These are phyloP conservation scores for Cylas formicarius DNA, from an alignment of 1,140 invertebrate species.

Conservation along the genomic window DNA sequence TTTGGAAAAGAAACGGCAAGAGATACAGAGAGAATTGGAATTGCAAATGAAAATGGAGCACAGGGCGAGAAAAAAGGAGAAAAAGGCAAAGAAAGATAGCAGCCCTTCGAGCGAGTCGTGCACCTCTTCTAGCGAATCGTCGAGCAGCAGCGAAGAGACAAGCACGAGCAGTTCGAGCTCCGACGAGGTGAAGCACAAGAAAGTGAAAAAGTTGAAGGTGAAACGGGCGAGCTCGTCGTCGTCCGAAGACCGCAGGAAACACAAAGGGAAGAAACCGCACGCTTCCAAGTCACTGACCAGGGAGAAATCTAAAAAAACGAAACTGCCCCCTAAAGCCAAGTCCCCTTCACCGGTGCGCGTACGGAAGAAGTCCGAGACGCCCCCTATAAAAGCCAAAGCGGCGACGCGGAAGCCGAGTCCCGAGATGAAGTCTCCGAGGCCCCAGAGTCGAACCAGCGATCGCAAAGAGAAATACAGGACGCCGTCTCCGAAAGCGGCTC, in stretches of 20 bases:
- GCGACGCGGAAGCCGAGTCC: slow-evolving; percentile 35
- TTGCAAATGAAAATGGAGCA: slow-evolving; percentile 63
- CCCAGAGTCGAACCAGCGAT: slow-evolving; percentile 30
- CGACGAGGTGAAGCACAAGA: slow-evolving; percentile 44
- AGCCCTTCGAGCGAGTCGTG: slow-evolving; percentile 59
- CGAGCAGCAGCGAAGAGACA: slow-evolving; percentile 52
- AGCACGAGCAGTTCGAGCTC: slow-evolving; percentile 49
- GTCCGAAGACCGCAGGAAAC: slow-evolving; percentile 46
- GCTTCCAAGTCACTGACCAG: slow-evolving; percentile 33
- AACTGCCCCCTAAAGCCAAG: slow-evolving; percentile 24
- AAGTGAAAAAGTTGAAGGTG: slow-evolving; percentile 49
- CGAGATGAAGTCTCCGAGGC: slow-evolving; percentile 38
- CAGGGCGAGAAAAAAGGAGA: slow-evolving; percentile 39
- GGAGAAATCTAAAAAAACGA: slow-evolving; percentile 38
- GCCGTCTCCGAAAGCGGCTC: slow-evolving; percentile 36
- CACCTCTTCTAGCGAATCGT: slow-evolving; percentile 54
- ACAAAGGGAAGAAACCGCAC: slow-evolving; percentile 42
- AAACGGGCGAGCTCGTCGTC: slow-evolving; percentile 56
- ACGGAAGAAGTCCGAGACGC: slow-evolving; percentile 40
- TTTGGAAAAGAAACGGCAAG: slow-evolving; percentile 65
- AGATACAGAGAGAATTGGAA: slow-evolving; percentile 70
- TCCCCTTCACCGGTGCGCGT: slow-evolving; percentile 37
- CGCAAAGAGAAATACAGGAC: slow-evolving; percentile 40
- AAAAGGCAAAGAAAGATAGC: slow-evolving; percentile 52
- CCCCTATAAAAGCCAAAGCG: slow-evolving; percentile 39